A percentile compares a stretch with the other conserved stretches of the same genome.
These are phyloP conservation scores for Hyphantria cunea DNA, from an alignment of 1,140 invertebrate species.

Conservation along the genomic window DNA sequence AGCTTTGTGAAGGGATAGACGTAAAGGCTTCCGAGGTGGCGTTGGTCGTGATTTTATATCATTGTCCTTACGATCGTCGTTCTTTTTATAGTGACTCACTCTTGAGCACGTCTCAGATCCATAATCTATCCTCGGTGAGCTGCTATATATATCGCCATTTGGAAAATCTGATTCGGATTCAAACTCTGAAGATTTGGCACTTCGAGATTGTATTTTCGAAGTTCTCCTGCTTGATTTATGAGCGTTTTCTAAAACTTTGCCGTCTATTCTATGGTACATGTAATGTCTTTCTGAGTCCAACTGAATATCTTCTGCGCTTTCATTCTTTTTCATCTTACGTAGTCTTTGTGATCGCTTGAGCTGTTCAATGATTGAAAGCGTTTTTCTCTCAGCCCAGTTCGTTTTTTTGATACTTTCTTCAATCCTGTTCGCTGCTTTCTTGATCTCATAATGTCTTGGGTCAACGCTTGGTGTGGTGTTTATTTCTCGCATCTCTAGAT, in stretches of 20 bases:
- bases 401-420: conserved; percentile 77
- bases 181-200: conserved; percentile 86
- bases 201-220: conserved; percentile 81
- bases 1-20: conserved; percentile 91
- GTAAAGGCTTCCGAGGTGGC: conserved; percentile 91
- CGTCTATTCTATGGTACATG: conserved; percentile 75
- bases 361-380: conserved; percentile 73
- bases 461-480: conserved; percentile 38
- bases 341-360: conserved; percentile 70
- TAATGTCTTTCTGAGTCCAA: conserved; percentile 68
- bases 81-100: conserved; percentile 76
- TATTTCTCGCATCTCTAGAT: conserved; percentile 52
- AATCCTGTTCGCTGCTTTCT: conserved; percentile 66
- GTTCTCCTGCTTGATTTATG: conserved; percentile 76
- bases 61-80: conserved; percentile 55
- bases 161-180: conserved; percentile 84
- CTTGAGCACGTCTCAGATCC: conserved; percentile 81
- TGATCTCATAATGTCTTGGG: conserved; percentile 58
- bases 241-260: conserved; percentile 77
- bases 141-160: conserved; percentile 65
- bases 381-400: conserved; percentile 75
- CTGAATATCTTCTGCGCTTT: conserved; percentile 67
- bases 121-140: conserved; percentile 79
- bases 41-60: conserved; percentile 84
- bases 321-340: conserved; percentile 70